Base-by-base conservation (phyloP, 2,888 invertebrate species). In the Embidobia sp. region DNA sequence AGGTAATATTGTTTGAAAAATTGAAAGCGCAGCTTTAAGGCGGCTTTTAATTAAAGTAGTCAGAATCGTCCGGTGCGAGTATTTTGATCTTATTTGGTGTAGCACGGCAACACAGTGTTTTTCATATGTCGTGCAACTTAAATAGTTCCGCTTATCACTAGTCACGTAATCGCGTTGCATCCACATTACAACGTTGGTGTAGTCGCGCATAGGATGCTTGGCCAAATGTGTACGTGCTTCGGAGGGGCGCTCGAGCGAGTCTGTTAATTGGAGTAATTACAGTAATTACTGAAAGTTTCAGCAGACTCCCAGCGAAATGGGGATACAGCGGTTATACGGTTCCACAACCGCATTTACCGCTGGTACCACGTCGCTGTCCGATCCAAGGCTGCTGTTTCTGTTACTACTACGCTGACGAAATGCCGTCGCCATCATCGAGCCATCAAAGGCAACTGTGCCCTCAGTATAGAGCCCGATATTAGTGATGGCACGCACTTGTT, bases 251-350 rank as follows among this genome's bases (percentile, higher is more conserved):
- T 85, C 85, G 84, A 88, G 86, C 87, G 87, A 88, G 88, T 88
- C 87, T 86, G 89, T 89, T 89, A 88, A 89, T 89, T 89, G 89
- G 88, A 89, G 89, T 88, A 89, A 89, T 89, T 89, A 89, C 87
- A 83, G 88, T 89, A 89, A 89, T 89, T 89, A 89, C 89, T 87
- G 87, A 88, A 89, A 89, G 88, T 89, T 89, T 88, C 86, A 87
- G 85, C 85, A 82, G 82, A 77, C 69, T 77, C 67, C 57, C 59
- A 48, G 63, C 51, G 63, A 69, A 79, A 70, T 74, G 63, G 75
- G 75, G 73, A 77, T 75, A 72, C 77, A 74, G 79, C 69, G 70
- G 84, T 86, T 84, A 83, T 84, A 84, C 81, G 79, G 84, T 82
- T 84, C 82, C 76, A 73, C 83, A 66, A 81, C 82, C 84, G 57